Evolutionary conservation across 2,888 invertebrate species (phyloP), one percentile per base, ranked within the genome.

Genomic region (Aspidiotus destructor): DNA sequence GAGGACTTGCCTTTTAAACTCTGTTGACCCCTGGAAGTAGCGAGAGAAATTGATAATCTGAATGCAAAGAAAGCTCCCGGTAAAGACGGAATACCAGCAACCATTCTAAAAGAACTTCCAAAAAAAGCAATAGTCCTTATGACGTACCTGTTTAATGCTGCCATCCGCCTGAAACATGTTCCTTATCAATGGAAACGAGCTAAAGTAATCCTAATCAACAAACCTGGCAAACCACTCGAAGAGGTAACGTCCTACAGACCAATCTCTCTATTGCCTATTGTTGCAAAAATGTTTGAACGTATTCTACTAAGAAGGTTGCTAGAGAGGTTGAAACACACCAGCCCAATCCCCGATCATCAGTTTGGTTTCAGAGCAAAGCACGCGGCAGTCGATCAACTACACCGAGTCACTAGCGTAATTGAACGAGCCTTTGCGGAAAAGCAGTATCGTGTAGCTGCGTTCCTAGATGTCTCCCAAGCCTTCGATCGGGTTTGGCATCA

Each of bases 101-200:
- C 28, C 52, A 48, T 72, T 1, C 54, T 74, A 0, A 73, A 75
- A 71, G 72, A 75, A 41, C 57, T 75, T 8, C 71, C 72, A 2
- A 70, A 62, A 57, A 74, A 72, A 60, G 72, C 70, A 0, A 65
- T 73, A 7, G 17, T 70, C 2, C 64, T 70, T 28, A 53, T 75
- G 0, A 73, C 73, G 6, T 60, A 70, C 15, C 57, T 74, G 0
- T 70, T 72, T 10, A 74, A 75, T 61, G 72, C 74, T 9, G 17
- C 71, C n/a, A 7, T 73, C 7, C 62, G 71, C 70, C 28, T 72
- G 28, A 53, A 62, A 10, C 72, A 73, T 41, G 70, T 74, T 9
- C 74, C 73, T 0, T 55, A 60, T 9, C 69, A 72, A 41, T 74
- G 73, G 71, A 75, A 74, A 15, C 65, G 41, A 41, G 53, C 62